phyloP scores from a whole-genome alignment of 2,888 invertebrate genomes.

The Nezara viridula region DNA sequence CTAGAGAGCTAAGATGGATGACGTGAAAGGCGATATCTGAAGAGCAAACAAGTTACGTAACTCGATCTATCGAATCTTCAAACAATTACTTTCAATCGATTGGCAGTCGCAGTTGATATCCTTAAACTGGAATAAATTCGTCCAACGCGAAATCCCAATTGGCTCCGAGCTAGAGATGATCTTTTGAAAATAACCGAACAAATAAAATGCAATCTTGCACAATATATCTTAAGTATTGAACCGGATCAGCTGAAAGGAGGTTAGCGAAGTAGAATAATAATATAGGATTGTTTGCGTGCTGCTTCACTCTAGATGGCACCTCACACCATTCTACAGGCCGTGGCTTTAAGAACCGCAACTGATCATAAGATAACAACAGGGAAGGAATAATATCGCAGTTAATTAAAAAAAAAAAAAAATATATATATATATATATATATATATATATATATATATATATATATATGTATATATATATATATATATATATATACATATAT shows the following conservation, averaged over 20 bases:
- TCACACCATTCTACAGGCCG: background rate
- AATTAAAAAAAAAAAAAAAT: too few species aligned
- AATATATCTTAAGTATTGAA: too few species aligned
- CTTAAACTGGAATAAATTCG: background rate
- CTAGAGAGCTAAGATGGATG: background rate
- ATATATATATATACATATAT: too few species aligned
- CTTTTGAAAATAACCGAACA: too few species aligned
- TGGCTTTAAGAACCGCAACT: background rate
- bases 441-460: too few species aligned
- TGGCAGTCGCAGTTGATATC: background rate
- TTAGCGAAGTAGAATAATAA: too few species aligned
- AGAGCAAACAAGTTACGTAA: slow-evolving; percentile 22
- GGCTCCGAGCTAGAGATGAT: too few species aligned
- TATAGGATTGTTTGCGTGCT: too few species aligned
- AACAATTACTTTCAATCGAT: slow-evolving; percentile 10
- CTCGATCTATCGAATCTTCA: background rate
- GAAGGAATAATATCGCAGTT: background rate
- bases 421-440: too few species aligned
- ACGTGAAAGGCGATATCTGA: background rate
- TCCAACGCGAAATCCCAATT: background rate
- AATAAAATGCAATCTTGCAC: too few species aligned
- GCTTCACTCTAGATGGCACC: background rate
- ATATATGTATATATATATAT: too few species aligned
- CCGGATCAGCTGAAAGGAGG: too few species aligned
- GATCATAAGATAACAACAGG: background rate